phyloP scores from a whole-genome alignment of 2,888 invertebrate species.

The Pollenia labialis region DNA sequence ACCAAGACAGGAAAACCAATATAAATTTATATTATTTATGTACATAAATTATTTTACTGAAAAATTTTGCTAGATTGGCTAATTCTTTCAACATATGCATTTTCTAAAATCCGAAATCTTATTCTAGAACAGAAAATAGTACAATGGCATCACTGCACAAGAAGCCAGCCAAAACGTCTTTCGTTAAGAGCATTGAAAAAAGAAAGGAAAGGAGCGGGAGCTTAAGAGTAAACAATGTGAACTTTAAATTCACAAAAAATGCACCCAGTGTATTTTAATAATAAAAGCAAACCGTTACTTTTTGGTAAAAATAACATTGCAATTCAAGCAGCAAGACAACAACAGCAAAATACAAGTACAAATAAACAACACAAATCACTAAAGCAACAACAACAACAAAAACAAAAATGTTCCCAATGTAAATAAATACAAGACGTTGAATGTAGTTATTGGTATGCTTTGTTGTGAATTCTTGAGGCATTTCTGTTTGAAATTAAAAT shows the following conservation, averaged over 20 bases:
- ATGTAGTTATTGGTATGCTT: neutral
- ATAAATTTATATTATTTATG: no score
- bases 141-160: no score
- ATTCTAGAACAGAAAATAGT: no score
- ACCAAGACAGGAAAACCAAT: no score
- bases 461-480: neutral
- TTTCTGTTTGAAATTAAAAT: neutral
- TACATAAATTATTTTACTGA: no score
- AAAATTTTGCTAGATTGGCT: no score
- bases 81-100: no score
- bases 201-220: neutral
- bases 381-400: neutral
- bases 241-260: constrained; percentile 32
- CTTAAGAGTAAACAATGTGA: neutral
- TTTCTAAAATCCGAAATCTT: no score
- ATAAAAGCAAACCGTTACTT: constrained; percentile 33
- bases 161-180: no score
- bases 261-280: neutral
- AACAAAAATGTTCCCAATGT: neutral
- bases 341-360: neutral
- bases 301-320: constrained; percentile 16
- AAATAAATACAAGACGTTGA: constrained; percentile 23
- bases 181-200: no score
- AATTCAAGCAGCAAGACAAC: neutral
- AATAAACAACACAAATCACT: neutral